Evolutionary conservation across 1,140 invertebrate genomes (phyloP).

Genomic region (Caenorhabditis remanei): DNA sequence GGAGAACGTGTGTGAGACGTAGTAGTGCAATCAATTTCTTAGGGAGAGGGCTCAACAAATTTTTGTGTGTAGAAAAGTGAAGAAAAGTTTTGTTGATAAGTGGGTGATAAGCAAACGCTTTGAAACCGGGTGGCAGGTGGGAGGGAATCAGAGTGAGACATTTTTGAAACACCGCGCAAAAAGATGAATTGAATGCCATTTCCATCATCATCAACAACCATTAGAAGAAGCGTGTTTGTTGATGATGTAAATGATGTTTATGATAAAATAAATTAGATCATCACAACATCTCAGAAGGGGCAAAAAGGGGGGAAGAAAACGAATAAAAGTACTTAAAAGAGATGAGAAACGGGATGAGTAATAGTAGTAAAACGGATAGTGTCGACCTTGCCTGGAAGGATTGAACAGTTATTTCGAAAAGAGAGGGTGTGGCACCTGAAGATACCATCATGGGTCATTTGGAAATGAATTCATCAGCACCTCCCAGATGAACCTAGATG

Average conservation of each 20-base stretch:
- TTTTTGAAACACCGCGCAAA: conserved; percentile 40
- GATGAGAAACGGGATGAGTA: conserved; percentile 31
- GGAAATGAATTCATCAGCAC: conserved; percentile 24
- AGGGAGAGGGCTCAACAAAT: not conserved
- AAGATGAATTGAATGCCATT: conserved; percentile 8
- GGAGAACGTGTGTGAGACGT: not conserved
- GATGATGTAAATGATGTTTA: conserved; percentile 22
- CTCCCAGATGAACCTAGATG: conserved; percentile 24
- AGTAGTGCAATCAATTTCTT: conserved; percentile 22
- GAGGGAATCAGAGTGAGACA: conserved; percentile 15
- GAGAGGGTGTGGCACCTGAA: conserved; percentile 23
- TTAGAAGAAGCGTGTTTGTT: conserved; percentile 47
- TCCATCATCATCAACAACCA: conserved; percentile 35
- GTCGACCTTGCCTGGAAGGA: conserved; percentile 48
- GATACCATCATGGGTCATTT: conserved; percentile 48
- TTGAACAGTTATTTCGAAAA: conserved; percentile 33
- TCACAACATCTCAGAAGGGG: conserved; percentile 8
- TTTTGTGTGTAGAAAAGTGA: conserved; percentile 2
- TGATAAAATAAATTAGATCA: conserved; percentile 49
- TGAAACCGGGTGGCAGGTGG: conserved; percentile 45
- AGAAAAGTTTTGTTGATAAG: conserved; percentile 38
- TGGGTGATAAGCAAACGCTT: conserved; percentile 45
- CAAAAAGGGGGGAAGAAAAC: not conserved
- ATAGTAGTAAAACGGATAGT: conserved; percentile 38
- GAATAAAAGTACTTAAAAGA: conserved; percentile 41